Percentiles rank a stretch among this genome's conserved stretches.
phyloP scores from a whole-genome alignment of 2,888 invertebrate genomes.

The Nudaria mundana region DNA sequence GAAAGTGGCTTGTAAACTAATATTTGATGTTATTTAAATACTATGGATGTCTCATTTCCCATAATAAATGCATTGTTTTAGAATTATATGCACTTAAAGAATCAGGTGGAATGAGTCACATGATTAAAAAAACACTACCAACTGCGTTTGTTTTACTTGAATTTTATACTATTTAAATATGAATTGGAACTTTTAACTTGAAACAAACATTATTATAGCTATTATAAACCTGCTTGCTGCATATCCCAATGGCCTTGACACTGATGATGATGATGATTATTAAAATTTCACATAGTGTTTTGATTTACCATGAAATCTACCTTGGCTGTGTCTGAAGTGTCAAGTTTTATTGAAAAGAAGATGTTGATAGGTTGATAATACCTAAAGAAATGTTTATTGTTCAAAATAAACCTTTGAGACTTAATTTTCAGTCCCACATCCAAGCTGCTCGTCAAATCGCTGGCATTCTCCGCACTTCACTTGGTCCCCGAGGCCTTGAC shows the following conservation, averaged over 20 bases:
- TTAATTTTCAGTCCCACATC: conserved; percentile 91
- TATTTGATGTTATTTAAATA: conserved; percentile 12
- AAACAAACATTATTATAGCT: neutral
- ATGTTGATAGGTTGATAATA: neutral
- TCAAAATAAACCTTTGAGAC: neutral
- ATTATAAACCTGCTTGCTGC: neutral
- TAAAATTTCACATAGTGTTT: conserved; percentile 19
- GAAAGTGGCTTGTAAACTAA: conserved; percentile 18
- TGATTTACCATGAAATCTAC: conserved; percentile 14
- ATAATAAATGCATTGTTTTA: neutral
- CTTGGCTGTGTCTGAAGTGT: conserved; percentile 16
- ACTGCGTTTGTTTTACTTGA: neutral
- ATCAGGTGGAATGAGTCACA: conserved; percentile 61
- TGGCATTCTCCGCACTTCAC: conserved; percentile 92
- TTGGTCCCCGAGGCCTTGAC: conserved; percentile 98
- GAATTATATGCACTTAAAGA: conserved; percentile 23
- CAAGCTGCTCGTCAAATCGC: conserved; percentile 97
- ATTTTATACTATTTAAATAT: no score
- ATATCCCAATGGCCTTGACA: no score
- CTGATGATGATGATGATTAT: conserved; percentile 12
- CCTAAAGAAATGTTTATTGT: no score
- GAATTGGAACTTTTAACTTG: neutral
- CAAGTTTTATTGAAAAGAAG: neutral
- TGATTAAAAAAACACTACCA: conserved; percentile 34
- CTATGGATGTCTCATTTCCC: no score